Conservation (phyloP, 2,888 invertebrate species). For the Agriopis leucophaearia region DNA sequence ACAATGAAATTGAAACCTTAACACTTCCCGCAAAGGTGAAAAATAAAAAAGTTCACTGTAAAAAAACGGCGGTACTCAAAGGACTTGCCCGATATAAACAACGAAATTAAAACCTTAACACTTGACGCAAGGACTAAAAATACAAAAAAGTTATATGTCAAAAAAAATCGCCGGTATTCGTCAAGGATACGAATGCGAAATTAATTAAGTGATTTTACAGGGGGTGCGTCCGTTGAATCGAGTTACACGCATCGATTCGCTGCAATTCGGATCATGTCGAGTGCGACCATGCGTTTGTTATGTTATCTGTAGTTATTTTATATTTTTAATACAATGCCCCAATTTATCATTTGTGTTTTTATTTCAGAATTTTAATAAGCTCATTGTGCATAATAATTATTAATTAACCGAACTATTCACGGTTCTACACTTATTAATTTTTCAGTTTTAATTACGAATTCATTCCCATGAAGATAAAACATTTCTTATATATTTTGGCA, state of each 20-base stretch:
- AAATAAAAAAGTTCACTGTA: conserved; percentile 22
- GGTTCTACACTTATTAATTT: conserved; percentile 19
- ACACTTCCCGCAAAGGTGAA: conserved; percentile 22
- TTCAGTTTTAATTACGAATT: conserved; percentile 41
- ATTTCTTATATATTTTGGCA: conserved; percentile 29
- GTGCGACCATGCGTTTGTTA: conserved; percentile 35
- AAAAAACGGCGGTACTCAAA: conserved; percentile 17
- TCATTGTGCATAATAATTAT: conserved; percentile 11
- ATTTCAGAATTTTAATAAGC: conserved; percentile 17
- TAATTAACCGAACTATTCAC: conserved; percentile 5
- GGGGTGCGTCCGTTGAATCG: conserved; percentile 76
- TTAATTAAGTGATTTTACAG: conserved; percentile 50
- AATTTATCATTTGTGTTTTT: conserved; percentile 9
- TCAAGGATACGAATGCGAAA: conserved; percentile 38
- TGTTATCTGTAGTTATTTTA: conserved; percentile 21
- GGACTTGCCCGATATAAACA: conserved; percentile 8
- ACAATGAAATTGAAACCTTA: conserved; percentile 33
- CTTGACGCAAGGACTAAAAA: conserved; percentile 16
- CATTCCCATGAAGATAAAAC: conserved; percentile 45
- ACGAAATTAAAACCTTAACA: conserved; percentile 31
- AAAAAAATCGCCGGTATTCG: conserved; percentile 23
- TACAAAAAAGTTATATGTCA: conserved; percentile 20
- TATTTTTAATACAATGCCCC: conserved; percentile 25
- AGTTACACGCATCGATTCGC: conserved; percentile 71
- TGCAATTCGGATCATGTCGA: conserved; percentile 52